These are phyloP conservation scores for Cariama cristata DNA, from an alignment of 2,113 vertebrate genomes.

Conservation along the genomic window DNA sequence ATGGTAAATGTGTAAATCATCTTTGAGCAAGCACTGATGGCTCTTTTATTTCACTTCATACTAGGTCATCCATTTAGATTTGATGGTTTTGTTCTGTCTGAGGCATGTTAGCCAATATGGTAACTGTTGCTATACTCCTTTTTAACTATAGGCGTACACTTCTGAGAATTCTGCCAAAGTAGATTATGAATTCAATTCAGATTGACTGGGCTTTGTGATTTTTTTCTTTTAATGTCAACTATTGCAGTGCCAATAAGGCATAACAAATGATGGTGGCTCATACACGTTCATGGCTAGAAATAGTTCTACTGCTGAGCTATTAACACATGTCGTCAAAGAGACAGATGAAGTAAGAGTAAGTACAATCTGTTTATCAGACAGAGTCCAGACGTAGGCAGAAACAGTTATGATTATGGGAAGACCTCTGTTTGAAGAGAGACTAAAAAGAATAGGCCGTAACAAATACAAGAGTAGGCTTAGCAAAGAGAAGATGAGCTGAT, in stretches of 20 bases:
- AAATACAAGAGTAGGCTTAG: not conserved
- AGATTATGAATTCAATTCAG: not conserved
- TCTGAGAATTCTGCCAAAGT: not conserved
- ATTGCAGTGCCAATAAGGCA: not conserved
- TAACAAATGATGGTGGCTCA: not conserved
- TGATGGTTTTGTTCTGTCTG: not conserved
- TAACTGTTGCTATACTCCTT: not conserved
- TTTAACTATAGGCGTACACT: not conserved
- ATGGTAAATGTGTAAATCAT: not conserved
- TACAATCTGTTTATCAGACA: not conserved
- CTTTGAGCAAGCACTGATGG: not conserved
- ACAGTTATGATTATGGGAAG: not conserved
- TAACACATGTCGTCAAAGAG: not conserved
- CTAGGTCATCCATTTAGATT: not conserved
- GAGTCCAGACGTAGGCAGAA: not conserved
- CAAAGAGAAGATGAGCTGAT: not conserved
- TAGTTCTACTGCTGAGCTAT: not conserved
- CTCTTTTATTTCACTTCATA: not conserved
- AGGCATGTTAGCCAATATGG: not conserved
- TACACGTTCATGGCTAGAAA: not conserved
- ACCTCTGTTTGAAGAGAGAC: not conserved
- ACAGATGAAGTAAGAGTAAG: not conserved
- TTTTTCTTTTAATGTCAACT: not conserved
- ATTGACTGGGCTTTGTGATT: not conserved
- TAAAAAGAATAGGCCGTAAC: not conserved